A percentile compares a stretch with the other conserved stretches of the same genome.
Conservation (phyloP, 2,888 invertebrate species). For the Terebella lapidaria region DNA sequence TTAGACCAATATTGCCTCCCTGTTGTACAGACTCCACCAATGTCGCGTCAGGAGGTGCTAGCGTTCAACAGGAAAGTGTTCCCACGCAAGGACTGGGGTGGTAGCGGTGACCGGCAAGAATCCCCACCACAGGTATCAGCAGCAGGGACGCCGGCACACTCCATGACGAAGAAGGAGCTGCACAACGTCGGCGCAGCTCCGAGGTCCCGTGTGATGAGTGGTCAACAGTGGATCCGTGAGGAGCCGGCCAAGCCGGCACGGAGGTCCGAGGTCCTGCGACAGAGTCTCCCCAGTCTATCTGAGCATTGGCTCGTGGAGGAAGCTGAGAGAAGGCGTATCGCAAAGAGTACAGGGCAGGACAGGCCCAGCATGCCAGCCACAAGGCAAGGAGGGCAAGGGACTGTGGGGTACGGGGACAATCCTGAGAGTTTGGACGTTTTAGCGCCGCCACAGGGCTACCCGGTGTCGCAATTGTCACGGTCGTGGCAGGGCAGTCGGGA, state of each 20-base stretch:
- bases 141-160: too few relatives aligned
- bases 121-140: too few relatives aligned
- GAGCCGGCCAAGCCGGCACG: neutral
- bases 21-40: too few relatives aligned
- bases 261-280: neutral
- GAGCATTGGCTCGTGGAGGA: slow-evolving; percentile 90
- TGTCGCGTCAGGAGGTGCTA: neutral
- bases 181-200: slow-evolving; percentile 1
- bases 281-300: neutral
- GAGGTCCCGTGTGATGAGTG: neutral
- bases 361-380: neutral
- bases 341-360: slow-evolving; percentile 26
- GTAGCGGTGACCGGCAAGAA: too few relatives aligned
- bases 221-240: neutral
- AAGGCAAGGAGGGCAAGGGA: neutral
- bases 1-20: too few relatives aligned
- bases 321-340: slow-evolving; percentile 73
- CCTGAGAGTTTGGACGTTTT: too few relatives aligned
- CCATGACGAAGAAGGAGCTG: neutral
- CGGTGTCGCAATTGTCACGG: neutral
- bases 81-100: neutral
- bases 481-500: neutral
- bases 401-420: neutral
- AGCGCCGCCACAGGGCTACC: neutral
- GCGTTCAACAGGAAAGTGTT: neutral